Evolutionary conservation across 2,888 invertebrate species (phyloP), one percentile per base, ranked within the genome.

Genomic region (Synergus gifuensis): DNA sequence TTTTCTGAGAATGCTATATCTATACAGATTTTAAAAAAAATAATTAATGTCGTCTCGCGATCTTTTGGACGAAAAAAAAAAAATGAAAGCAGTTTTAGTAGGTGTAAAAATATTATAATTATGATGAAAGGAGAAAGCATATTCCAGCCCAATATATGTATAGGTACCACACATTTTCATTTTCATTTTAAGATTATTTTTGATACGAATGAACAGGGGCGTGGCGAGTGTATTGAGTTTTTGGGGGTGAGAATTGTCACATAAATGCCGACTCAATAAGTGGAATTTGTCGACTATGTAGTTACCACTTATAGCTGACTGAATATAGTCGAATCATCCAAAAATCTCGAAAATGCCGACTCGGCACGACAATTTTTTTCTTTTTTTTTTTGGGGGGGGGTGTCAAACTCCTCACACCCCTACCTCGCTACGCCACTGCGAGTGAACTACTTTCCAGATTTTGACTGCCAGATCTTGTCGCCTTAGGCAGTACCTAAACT

Each of bases 71-170:
- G 8, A 8, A 8, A n/a, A 8, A 8, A n/a, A 8, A n/a, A 54
- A 54, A 54, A 54, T 54, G 8, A 54, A 49, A 49, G 5, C 1
- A 54, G 0, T n/a, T 54, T 54, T 2, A 49, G 69, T 28, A 69
- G 69, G 46, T 49, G 69, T 69, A 22, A 46, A 49, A 49, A 69
- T 44, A 2, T 49, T 16, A 16, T 49, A 8, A 54, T 22, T 8
- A 49, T 49, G 69, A 46, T 16, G 69, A 69, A 16, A 46, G 16
- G 46, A 46, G 46, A 69, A 69, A 69, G 69, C 28, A 69, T 69
- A 46, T 67, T 67, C 5, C 54, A 54, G 54, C 54, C 54, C n/a
- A 22, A 22, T 22, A 22, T 22, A 22, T 22, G 1, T 22, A 22
- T 22, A 22, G 22, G 22, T 22, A 22, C 1, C 0, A 22, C 22